A percentile compares a stretch with the other conserved stretches of the same genome.
These are phyloP conservation scores for Lutraria lutraria DNA, from an alignment of 2,888 invertebrate genomes.

Conservation along the genomic window DNA sequence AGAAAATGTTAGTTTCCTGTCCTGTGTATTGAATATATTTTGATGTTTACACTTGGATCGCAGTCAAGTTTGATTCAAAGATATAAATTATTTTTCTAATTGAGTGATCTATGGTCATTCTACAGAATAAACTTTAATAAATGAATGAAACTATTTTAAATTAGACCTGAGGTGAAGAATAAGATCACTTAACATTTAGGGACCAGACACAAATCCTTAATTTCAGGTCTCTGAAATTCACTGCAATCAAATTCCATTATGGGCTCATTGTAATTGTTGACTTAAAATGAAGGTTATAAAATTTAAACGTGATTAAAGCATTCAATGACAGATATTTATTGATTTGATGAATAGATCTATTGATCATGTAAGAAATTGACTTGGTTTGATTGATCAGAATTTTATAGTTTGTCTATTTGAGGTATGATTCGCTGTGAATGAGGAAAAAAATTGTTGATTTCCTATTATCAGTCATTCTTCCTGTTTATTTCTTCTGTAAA, in stretches of 20 bases:
- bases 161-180: neutral
- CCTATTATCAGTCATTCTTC: neutral
- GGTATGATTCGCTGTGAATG: neutral
- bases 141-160: too few relatives aligned
- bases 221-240: neutral
- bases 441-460: neutral
- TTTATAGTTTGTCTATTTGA: neutral
- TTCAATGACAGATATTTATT: neutral
- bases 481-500: too few relatives aligned
- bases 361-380: constrained; percentile 13
- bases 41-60: too few relatives aligned
- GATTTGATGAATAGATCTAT: neutral
- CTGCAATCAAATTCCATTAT: neutral
- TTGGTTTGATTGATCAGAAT: too few relatives aligned
- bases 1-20: too few relatives aligned
- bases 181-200: neutral
- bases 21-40: too few relatives aligned
- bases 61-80: too few relatives aligned
- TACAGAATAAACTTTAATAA: too few relatives aligned
- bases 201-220: neutral
- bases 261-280: neutral
- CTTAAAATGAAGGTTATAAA: constrained; percentile 1
- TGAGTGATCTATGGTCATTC: too few relatives aligned
- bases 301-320: neutral
- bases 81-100: too few relatives aligned